Base-by-base conservation (phyloP, 2,888 invertebrate species). In the Abrostola tripartita region DNA sequence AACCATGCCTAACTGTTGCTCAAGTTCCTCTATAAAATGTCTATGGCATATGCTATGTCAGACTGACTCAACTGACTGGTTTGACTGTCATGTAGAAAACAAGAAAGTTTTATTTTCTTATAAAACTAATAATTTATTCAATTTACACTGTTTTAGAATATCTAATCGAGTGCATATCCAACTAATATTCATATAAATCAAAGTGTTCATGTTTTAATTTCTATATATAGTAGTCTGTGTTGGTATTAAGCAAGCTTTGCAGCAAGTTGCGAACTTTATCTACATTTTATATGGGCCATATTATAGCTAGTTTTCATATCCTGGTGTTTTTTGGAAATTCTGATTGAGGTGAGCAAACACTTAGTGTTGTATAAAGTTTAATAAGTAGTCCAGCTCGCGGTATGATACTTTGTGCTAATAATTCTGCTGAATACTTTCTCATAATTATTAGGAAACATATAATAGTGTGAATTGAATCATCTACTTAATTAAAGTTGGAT, bases 91-190 rank as follows among this genome's bases (percentile, higher is more conserved):
- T 53, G 44, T 65, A 61, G 65, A 67, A 71, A 78, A 76, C 81
- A 79, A 81, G 81, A 81, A 79, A 79, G 81, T 79, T 79, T 76
- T 76, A 71, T 67, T 55, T 73, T 72, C 65, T 55, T 1, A 14
- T 12, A 52, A 49, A 67, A 67, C 14, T 65, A 56, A 63, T 42
- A 66, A 12, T 68, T n/a, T 62, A 58, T 11, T 53, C 44, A 55
- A 53, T 51, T 58, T 53, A 53, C 42, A 61, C 59, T 57, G 49
- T 68, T 63, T 11, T 63, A 56, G 37, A 67, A 51, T 47, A 38
- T 41, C 44, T 42, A 55, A 47, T 12, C 24, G 24, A 14, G 9
- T 1, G 24, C 4, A 41, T 14, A 10, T 35, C 8, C 52, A 60
- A 60, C 6, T 38, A 50, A 56, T 64, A 24, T 12, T 55, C 57